These are phyloP conservation scores for Sphenodon punctatus DNA, from an alignment of 2,797 vertebrate genomes.

Conservation along the genomic window DNA sequence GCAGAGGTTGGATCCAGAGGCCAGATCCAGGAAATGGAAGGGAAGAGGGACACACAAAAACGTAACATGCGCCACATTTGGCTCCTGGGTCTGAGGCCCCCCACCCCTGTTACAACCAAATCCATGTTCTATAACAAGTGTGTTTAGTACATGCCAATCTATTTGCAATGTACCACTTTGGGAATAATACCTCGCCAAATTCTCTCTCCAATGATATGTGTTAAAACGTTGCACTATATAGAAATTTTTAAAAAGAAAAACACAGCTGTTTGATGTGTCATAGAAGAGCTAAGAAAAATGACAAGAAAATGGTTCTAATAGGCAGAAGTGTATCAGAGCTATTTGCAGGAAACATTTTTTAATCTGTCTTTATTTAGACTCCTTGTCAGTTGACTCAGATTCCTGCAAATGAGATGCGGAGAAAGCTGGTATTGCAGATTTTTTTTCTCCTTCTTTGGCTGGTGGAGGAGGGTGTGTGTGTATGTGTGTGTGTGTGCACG, in stretches of 20 bases:
- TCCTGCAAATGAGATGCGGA: conserved; percentile 12
- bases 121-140: no score
- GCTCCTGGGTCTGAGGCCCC: no score
- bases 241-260: no score
- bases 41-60: no score
- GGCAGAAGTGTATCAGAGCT: background rate
- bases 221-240: accelerated
- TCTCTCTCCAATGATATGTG: no score
- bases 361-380: background rate
- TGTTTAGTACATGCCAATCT: no score
- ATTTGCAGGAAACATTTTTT: conserved; percentile 14
- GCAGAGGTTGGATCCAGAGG: no score
- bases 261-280: background rate
- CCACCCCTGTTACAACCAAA: no score
- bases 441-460: background rate
- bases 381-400: background rate
- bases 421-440: background rate
- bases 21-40: no score
- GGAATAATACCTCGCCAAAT: background rate
- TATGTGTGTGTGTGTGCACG: background rate
- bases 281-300: background rate
- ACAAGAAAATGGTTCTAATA: background rate
- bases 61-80: no score
- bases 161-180: no score
- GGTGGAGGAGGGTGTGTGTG: background rate